Percentiles rank a stretch among this genome's conserved stretches.
phyloP scores from a whole-genome alignment of 2,888 invertebrate species.

The Ophioninae sp. region DNA sequence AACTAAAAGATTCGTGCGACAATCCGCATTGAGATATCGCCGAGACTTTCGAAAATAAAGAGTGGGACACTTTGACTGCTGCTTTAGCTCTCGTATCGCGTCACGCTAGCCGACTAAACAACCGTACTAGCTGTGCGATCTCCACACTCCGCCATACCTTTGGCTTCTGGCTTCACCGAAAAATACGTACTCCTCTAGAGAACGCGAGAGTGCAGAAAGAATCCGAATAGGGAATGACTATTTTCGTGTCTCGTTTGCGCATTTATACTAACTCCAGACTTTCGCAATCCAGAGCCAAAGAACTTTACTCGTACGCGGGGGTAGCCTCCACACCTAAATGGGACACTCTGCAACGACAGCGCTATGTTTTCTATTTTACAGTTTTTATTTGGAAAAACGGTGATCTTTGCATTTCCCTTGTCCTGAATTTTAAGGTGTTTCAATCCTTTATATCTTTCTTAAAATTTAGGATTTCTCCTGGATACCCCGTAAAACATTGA shows the following conservation, averaged over 20 bases:
- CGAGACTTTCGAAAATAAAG: conserved; percentile 49
- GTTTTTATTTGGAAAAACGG: no score
- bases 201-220: background rate
- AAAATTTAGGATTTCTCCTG: no score
- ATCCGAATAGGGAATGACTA: conserved; percentile 35
- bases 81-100: conserved; percentile 8
- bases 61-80: conserved; percentile 19
- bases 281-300: conserved; percentile 3
- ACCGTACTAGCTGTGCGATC: conserved; percentile 24
- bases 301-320: background rate
- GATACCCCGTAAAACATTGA: no score
- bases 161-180: conserved; percentile 38
- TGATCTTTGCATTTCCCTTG: no score
- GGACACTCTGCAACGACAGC: background rate
- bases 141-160: background rate
- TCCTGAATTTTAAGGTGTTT: no score
- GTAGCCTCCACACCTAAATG: background rate
- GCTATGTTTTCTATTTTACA: no score
- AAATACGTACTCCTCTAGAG: conserved; percentile 42
- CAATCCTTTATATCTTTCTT: no score
- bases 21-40: conserved; percentile 52
- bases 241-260: conserved; percentile 24
- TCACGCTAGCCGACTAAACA: conserved; percentile 47
- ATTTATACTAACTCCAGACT: background rate
- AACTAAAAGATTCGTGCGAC: conserved; percentile 46